These are phyloP conservation scores for Melipona bicolor DNA, from an alignment of 2,888 invertebrate species.

Conservation along the genomic window DNA sequence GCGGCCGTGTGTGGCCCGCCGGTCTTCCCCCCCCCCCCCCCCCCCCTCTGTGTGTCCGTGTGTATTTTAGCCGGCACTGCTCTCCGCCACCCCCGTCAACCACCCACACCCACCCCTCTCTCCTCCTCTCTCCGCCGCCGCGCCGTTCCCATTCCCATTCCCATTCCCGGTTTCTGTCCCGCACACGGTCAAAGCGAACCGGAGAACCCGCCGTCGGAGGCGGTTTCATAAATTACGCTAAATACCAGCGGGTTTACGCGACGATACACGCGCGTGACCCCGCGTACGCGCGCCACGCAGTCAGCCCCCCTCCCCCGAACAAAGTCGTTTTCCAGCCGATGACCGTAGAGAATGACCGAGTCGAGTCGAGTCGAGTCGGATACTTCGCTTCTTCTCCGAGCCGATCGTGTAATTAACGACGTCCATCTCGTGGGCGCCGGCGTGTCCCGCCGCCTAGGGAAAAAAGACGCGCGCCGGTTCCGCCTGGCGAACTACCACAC, in stretches of 20 bases:
- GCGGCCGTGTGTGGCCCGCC: conserved; percentile 20
- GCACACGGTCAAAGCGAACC: conserved; percentile 58
- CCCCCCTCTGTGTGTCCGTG: conserved; percentile 34
- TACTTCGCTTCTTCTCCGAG: neutral
- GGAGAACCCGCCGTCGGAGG: conserved; percentile 54
- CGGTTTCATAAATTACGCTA: conserved; percentile 80
- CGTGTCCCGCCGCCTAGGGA: neutral
- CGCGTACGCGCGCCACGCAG: conserved; percentile 13
- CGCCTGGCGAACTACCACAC: no score
- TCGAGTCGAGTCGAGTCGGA: neutral
- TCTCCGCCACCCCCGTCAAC: neutral
- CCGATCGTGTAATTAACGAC: neutral
- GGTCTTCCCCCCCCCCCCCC: no score
- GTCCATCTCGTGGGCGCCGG: neutral
- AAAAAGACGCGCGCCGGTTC: neutral
- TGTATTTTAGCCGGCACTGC: conserved; percentile 48
- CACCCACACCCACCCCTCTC: neutral
- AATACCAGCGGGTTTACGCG: conserved; percentile 67
- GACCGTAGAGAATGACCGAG: neutral
- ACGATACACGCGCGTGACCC: conserved; percentile 37
- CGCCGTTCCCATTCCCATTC: neutral
- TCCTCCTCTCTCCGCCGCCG: neutral
- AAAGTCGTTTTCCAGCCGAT: neutral
- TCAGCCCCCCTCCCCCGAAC: rapidly evolving
- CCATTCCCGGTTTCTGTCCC: neutral